These are phyloP conservation scores for Podargus strigoides DNA, from an alignment of 2,797 vertebrate species.

Conservation along the genomic window DNA sequence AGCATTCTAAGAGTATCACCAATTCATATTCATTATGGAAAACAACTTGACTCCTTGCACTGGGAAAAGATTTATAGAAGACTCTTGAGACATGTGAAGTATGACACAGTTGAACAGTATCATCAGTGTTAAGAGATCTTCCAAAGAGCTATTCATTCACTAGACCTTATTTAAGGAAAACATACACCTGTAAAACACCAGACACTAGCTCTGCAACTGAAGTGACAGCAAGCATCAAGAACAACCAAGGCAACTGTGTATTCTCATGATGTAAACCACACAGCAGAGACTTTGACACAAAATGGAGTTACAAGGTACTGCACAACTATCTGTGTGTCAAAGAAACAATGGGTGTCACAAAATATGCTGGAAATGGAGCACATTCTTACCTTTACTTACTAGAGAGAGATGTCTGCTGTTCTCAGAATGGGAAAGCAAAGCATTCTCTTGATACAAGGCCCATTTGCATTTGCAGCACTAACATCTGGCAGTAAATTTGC, in stretches of 20 bases:
- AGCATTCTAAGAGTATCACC: neutral
- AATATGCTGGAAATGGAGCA: neutral
- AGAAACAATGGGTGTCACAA: neutral
- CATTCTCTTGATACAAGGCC: neutral
- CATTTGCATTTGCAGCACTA: neutral
- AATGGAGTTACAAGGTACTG: neutral
- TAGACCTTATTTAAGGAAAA: neutral
- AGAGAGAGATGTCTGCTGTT: neutral
- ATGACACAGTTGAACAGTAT: neutral
- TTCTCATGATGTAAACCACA: neutral
- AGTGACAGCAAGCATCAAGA: neutral
- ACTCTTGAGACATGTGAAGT: neutral
- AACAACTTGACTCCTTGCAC: neutral
- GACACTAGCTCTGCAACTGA: neutral
- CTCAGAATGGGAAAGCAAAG: neutral
- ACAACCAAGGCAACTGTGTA: neutral
- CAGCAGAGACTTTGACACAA: neutral
- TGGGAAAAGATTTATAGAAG: neutral
- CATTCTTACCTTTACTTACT: neutral
- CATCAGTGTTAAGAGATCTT: neutral
- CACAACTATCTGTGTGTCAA: neutral
- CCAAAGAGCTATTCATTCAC: neutral
- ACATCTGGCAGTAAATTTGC: neutral
- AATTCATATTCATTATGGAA: neutral
- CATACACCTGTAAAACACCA: neutral